Percentiles rank a stretch among this genome's conserved stretches.
These are phyloP conservation scores for Apostichopus parvimensis DNA, from an alignment of 35 echinoderm and acorn worm species.

Conservation along the genomic window DNA sequence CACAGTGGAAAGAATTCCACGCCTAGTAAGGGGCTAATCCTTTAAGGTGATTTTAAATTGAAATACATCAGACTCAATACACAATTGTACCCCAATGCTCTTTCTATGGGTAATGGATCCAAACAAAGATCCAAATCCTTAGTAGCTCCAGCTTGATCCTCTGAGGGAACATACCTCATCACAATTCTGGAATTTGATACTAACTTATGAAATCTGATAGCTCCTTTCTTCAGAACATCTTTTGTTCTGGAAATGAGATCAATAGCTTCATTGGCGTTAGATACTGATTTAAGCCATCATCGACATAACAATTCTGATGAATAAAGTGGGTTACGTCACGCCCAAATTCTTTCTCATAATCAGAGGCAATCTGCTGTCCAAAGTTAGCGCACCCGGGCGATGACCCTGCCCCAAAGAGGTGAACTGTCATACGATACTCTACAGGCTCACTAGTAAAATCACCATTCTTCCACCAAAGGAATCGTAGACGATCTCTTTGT, in stretches of 20 bases:
- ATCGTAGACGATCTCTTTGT: slow-evolving; percentile 53
- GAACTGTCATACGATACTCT: not conserved
- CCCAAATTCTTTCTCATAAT: slow-evolving; percentile 57
- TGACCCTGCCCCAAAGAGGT: slow-evolving; percentile 62
- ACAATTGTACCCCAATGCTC: slow-evolving; percentile 60
- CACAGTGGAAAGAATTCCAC: slow-evolving; percentile 56
- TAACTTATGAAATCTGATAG: slow-evolving; percentile 61
- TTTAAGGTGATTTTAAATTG: slow-evolving; percentile 33
- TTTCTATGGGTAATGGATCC: slow-evolving; percentile 47
- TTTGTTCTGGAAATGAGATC: slow-evolving; percentile 39
- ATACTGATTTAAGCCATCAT: slow-evolving; percentile 63
- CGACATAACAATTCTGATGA: slow-evolving; percentile 56
- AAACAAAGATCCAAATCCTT: slow-evolving; percentile 33
- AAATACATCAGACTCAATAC: slow-evolving; percentile 46
- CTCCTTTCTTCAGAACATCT: slow-evolving; percentile 51
- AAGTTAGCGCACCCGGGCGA: slow-evolving; percentile 66
- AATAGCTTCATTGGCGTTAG: slow-evolving; percentile 37
- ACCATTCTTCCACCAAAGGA: slow-evolving; percentile 70
- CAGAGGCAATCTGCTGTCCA: slow-evolving; percentile 48
- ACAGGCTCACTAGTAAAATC: slow-evolving; percentile 37
- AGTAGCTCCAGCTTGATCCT: slow-evolving; percentile 21
- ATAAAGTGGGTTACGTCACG: slow-evolving; percentile 39
- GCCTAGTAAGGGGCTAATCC: slow-evolving; percentile 51
- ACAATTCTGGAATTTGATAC: slow-evolving; percentile 44
- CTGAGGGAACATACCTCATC: slow-evolving; percentile 34